Evolutionary conservation across 2,888 invertebrate species (phyloP), one percentile per base, ranked within the genome.

Genomic region (Chromoteleia sp.): DNA sequence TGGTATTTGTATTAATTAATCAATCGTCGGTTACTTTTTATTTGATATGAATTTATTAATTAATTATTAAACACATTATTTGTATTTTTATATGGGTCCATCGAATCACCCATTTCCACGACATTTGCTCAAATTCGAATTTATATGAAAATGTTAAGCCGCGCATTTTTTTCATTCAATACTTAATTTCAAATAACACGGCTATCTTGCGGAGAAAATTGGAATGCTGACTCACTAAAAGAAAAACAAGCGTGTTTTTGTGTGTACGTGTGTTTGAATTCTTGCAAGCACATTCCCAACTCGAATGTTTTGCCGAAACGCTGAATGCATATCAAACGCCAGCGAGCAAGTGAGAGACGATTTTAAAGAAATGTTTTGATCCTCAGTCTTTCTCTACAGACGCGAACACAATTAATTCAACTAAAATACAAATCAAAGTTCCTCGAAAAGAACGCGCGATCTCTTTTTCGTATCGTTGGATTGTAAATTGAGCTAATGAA

Each of bases 241-340:
- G 58, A 73, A 67, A 65, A 78, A 71, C 41, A 78, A 78, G 71
- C 76, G 76, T 78, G 78, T 71, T 41, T 67, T 50, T 56, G 59
- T 56, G 56, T 68, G 41, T 70, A 30, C 15, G 45, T 73, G 71
- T 67, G 48, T 78, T n/a, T 50, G 56, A 48, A 73, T 59, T 67
- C 30, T 78, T 73, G 78, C 71, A 78, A 78, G 78, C 78, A 67
- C 78, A 78, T 78, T 79, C 78, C 78, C 78, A 67, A 73, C 73
- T 79, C 61, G 52, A 45, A 71, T 41, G 48, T 65, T 71, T 25
- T 25, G 65, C 52, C 25, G 58, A 58, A 78, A 71, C 56, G 52
- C 71, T 71, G 71, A 73, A 78, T 78, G 78, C 78, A 78, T 78
- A 78, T 78, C 71, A 78, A 78, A 78, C 78, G 71, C 71, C 71